Percentiles rank a stretch among this genome's conserved stretches.
phyloP scores from a whole-genome alignment of 2,888 invertebrate species.

The Amphipoea lucens region DNA sequence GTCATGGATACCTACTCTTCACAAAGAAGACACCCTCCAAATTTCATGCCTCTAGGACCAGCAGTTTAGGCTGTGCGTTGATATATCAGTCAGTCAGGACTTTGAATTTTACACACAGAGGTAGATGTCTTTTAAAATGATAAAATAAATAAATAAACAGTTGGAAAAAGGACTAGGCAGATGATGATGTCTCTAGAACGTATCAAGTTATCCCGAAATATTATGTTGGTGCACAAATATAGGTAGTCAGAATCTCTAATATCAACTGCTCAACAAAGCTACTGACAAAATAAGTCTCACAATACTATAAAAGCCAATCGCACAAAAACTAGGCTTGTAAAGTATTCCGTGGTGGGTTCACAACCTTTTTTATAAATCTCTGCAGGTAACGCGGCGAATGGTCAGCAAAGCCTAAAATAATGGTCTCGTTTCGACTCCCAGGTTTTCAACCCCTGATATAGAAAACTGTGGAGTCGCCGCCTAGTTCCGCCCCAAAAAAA shows the following conservation, averaged over 20 bases:
- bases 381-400: conserved; percentile 72
- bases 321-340: conserved; percentile 38
- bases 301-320: conserved; percentile 39
- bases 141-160: neutral
- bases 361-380: conserved; percentile 63
- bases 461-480: conserved; percentile 60
- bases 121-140: too few species aligned
- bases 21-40: too few species aligned
- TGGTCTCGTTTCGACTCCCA: conserved; percentile 69
- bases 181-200: neutral
- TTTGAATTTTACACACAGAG: too few species aligned
- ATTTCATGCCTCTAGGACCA: too few species aligned
- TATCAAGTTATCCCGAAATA: neutral
- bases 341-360: conserved; percentile 46
- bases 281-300: conserved; percentile 15
- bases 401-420: conserved; percentile 85
- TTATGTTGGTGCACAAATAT: neutral
- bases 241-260: neutral
- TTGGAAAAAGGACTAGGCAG: neutral
- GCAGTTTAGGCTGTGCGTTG: too few species aligned
- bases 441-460: conserved; percentile 48
- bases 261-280: neutral
- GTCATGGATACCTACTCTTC: too few species aligned
- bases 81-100: too few species aligned
- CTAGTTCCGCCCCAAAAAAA: too few species aligned